These are phyloP conservation scores for Ptychadena robeensis DNA, from an alignment of 2,797 vertebrate genomes.

Conservation along the genomic window DNA sequence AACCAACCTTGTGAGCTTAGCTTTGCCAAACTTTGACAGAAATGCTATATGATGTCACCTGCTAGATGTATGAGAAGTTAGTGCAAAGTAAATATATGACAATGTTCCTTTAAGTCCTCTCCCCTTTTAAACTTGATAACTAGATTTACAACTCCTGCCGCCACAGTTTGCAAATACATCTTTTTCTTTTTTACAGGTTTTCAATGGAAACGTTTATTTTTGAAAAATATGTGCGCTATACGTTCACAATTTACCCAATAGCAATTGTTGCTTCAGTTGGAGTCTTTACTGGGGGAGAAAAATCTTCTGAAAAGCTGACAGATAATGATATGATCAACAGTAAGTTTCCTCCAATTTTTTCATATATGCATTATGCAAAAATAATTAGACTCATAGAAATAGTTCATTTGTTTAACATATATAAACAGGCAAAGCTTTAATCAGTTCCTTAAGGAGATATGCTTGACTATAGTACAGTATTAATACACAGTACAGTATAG, in stretches of 20 bases:
- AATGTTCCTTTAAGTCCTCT: background rate
- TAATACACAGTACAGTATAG: too few relatives aligned
- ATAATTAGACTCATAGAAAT: too few relatives aligned
- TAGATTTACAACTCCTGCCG: background rate
- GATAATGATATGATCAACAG: constrained; percentile 50
- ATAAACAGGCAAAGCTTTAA: too few relatives aligned
- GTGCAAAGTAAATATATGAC: too few relatives aligned
- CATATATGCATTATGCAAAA: background rate
- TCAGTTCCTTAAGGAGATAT: too few relatives aligned
- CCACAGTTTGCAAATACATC: background rate
- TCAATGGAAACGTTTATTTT: constrained; percentile 54
- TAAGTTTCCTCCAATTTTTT: background rate
- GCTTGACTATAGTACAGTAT: too few relatives aligned
- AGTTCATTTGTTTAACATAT: too few relatives aligned
- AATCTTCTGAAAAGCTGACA: background rate
- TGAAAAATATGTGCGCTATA: constrained; percentile 62
- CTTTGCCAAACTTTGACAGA: too few relatives aligned
- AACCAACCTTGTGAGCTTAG: too few relatives aligned
- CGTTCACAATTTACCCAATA: constrained; percentile 61
- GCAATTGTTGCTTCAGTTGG: constrained; percentile 57
- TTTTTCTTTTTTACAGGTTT: constrained; percentile 43
- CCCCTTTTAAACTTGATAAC: background rate
- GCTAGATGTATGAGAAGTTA: too few relatives aligned
- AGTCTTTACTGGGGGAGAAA: constrained; percentile 23
- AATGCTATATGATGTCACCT: too few relatives aligned